Conservation (phyloP, 2,888 invertebrate species). For the Lissonota sp. region DNA sequence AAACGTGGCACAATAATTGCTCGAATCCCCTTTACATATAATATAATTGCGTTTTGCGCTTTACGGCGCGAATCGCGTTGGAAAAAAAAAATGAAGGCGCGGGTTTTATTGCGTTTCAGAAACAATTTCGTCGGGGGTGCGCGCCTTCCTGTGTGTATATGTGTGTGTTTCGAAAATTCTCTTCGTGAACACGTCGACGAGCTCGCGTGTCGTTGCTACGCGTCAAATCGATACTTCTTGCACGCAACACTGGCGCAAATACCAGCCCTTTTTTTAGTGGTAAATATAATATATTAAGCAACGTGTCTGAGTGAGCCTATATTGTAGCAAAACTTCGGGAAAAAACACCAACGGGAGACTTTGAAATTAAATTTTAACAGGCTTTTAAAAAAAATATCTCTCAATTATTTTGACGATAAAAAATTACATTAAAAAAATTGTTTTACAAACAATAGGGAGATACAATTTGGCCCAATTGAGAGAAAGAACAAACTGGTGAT, state of each 20-base stretch:
- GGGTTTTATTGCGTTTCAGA: conserved; percentile 20
- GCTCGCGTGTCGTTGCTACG: conserved; percentile 51
- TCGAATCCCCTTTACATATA: too few species aligned
- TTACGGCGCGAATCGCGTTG: conserved; percentile 31
- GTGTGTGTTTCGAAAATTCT: conserved; percentile 1
- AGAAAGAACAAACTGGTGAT: too few species aligned
- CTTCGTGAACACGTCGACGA: conserved; percentile 28
- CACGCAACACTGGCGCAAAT: conserved; percentile 50
- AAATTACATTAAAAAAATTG: too few species aligned
- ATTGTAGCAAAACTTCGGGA: too few species aligned
- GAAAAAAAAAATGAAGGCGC: conserved; percentile 20
- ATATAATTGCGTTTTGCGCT: neutral
- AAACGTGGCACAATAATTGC: too few species aligned
- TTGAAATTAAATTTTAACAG: too few species aligned
- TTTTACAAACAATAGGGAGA: too few species aligned
- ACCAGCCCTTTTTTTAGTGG: conserved; percentile 12
- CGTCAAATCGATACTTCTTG: conserved; percentile 58
- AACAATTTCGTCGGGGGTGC: conserved; percentile 35
- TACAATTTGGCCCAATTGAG: too few species aligned
- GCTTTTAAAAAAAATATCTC: too few species aligned
- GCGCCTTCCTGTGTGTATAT: conserved; percentile 6
- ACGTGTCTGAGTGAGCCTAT: too few species aligned
- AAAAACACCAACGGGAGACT: too few species aligned
- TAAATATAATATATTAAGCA: neutral
- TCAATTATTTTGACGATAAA: too few species aligned